Evolutionary conservation across 1,140 invertebrate genomes (phyloP).

Genomic region (Hyposmocoma kahamanoa): DNA sequence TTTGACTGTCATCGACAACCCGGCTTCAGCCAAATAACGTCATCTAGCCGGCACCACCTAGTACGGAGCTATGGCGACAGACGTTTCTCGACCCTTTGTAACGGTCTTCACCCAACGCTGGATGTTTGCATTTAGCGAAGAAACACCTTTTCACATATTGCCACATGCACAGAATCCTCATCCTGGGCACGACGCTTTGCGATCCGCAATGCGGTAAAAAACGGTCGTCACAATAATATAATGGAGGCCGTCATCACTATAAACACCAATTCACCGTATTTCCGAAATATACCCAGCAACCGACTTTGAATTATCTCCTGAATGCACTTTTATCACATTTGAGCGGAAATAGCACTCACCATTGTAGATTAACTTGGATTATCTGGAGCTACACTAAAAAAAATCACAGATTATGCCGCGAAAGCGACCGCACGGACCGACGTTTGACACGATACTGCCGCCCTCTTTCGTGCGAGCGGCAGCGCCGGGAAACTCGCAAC

Average conservation of each 20-base stretch:
- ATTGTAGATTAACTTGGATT: constrained; percentile 76
- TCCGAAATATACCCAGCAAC: constrained; percentile 55
- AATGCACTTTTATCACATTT: constrained; percentile 52
- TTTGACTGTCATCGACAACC: constrained; percentile 25
- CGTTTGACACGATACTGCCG: constrained; percentile 74
- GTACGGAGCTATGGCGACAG: constrained; percentile 58
- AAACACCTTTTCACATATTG: neutral
- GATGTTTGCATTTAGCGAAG: neutral
- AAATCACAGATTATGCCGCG: constrained; percentile 71
- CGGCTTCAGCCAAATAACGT: constrained; percentile 36
- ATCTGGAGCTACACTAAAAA: constrained; percentile 72
- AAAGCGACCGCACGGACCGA: constrained; percentile 71
- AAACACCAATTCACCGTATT: constrained; percentile 66
- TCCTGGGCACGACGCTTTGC: constrained; percentile 20
- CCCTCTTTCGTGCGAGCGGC: constrained; percentile 71
- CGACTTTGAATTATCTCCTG: constrained; percentile 28
- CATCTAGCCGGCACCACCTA: constrained; percentile 58
- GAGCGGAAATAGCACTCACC: constrained; percentile 74
- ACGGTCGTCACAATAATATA: constrained; percentile 73
- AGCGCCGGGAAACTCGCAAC: constrained; percentile 61
- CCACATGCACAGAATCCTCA: neutral
- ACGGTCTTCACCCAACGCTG: constrained; percentile 18
- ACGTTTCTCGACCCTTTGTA: constrained; percentile 41
- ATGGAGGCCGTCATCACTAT: constrained; percentile 72
- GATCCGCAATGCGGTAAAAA: constrained; percentile 73